Base-by-base conservation (phyloP, 2,797 vertebrate genomes). In the Chaunax sp. region DNA sequence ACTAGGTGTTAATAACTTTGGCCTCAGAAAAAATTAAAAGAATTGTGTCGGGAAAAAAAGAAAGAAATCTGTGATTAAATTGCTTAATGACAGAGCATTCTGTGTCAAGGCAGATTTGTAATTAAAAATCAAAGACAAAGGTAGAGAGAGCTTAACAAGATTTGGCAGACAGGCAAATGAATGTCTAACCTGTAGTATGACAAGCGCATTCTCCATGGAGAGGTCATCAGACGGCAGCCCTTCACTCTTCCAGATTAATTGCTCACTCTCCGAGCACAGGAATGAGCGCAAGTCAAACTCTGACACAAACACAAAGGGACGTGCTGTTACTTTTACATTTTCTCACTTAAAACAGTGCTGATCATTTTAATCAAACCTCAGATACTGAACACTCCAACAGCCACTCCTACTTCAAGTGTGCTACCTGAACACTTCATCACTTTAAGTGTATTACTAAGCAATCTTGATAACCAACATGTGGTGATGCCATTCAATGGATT, bases 181-280 rank as follows among this genome's bases (percentile, higher is more conserved):
- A 57, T 55, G 41, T 71, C 82, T 67, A 80, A 99, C 97, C 96
- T 99, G 98, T 18, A 99, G 90, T 74, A 98, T 97, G 75, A 99
- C 97, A 69, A 98, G 91, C 35, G 98, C 98, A 57, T 99, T 99
- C 90, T 99, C 98, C 91, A 99, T 94, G n/a, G 97, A 98, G 67
- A 99, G 95, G 72, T 99, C 97, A 84, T 99, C 97, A 51, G 98
- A 98, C 0, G 97, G 97, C 33, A 99, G 91, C 9, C 97, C 97
- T 93, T 99, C 96, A 88, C 96, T 96, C 87, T 99, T 99, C 98
- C 98, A 99, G 85, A 97, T 96, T 85, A 99, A 80, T 79, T 99
- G 97, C 55, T 99, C 97, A 69, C 97, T 99, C 91, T 99, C 97
- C 50, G 97, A 95, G 80, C 95, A 97, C 76, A 99, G 92, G 91